Percentiles rank a stretch among this genome's conserved stretches.
These are phyloP conservation scores for Adelges cooleyi DNA, from an alignment of 1,140 invertebrate genomes.

Conservation along the genomic window DNA sequence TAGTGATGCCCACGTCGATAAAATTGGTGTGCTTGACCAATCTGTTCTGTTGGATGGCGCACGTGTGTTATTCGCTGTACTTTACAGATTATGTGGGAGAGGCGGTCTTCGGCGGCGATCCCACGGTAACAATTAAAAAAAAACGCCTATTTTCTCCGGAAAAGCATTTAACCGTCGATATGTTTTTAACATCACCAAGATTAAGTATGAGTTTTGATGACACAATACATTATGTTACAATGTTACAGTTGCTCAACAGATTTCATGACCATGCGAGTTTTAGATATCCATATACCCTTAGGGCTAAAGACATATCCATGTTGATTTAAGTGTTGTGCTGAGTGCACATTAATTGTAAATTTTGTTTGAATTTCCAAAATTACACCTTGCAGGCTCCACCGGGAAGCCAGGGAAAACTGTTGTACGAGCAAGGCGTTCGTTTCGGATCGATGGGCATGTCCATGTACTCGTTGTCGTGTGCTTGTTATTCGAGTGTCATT, in stretches of 20 bases:
- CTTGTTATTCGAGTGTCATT: slow-evolving; percentile 80
- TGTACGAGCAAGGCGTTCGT: slow-evolving; percentile 81
- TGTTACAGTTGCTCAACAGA: background rate
- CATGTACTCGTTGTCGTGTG: slow-evolving; percentile 88
- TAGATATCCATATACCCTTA: background rate
- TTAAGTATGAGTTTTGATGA: too few relatives aligned
- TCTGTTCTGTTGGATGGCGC: slow-evolving; percentile 94
- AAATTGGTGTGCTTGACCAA: slow-evolving; percentile 83
- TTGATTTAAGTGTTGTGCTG: too few relatives aligned
- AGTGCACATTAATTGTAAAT: too few relatives aligned
- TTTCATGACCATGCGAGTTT: background rate
- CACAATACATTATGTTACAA: too few relatives aligned
- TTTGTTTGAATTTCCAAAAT: slow-evolving; percentile 35
- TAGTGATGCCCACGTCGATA: slow-evolving; percentile 78
- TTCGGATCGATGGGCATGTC: slow-evolving; percentile 96
- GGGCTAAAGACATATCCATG: background rate
- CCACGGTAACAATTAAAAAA: slow-evolving; percentile 49
- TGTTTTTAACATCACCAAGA: too few relatives aligned
- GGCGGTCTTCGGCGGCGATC: slow-evolving; percentile 85
- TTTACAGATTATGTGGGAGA: slow-evolving; percentile 96
- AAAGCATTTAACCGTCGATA: too few relatives aligned
- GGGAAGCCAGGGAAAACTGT: slow-evolving; percentile 46
- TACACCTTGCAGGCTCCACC: slow-evolving; percentile 48
- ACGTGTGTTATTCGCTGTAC: slow-evolving; percentile 92
- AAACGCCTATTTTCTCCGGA: too few relatives aligned